Percentiles rank a stretch among this genome's conserved stretches.
These are phyloP conservation scores for Ciconia nigra DNA, from an alignment of 2,797 vertebrate genomes.

Conservation along the genomic window DNA sequence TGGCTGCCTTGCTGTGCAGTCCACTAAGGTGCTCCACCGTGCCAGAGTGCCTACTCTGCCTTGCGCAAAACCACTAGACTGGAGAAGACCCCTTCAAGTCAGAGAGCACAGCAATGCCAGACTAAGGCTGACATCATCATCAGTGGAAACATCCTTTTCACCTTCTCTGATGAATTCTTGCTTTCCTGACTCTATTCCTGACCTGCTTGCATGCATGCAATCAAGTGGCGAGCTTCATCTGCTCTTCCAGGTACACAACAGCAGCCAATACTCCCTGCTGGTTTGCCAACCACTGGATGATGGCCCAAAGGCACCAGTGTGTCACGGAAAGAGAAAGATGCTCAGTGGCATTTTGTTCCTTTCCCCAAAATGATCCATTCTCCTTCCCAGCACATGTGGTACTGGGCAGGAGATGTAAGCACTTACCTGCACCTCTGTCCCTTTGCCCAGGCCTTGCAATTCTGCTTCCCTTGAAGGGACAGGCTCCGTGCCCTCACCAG, in stretches of 20 bases:
- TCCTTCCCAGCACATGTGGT: neutral
- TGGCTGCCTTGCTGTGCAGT: neutral
- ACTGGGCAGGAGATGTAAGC: neutral
- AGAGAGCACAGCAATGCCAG: neutral
- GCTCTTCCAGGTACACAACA: neutral
- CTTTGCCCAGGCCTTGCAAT: neutral
- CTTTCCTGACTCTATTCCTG: neutral
- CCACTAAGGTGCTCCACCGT: too few species aligned
- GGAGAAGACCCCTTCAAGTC: neutral
- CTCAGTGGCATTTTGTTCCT: neutral
- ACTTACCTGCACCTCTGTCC: neutral
- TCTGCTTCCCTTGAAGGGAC: neutral
- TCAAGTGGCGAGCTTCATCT: neutral
- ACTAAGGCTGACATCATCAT: neutral
- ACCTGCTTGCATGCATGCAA: neutral
- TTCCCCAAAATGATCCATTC: neutral
- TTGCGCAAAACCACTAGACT: neutral
- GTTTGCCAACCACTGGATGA: neutral
- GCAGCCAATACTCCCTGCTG: neutral
- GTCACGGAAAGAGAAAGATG: neutral
- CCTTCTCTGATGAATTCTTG: neutral
- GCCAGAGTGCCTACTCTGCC: neutral
- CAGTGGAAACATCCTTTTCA: neutral
- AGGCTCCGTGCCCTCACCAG: rapidly evolving
- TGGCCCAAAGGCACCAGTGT: neutral